Conservation (phyloP, 1,140 invertebrate species). For the Glomeris maerens region DNA sequence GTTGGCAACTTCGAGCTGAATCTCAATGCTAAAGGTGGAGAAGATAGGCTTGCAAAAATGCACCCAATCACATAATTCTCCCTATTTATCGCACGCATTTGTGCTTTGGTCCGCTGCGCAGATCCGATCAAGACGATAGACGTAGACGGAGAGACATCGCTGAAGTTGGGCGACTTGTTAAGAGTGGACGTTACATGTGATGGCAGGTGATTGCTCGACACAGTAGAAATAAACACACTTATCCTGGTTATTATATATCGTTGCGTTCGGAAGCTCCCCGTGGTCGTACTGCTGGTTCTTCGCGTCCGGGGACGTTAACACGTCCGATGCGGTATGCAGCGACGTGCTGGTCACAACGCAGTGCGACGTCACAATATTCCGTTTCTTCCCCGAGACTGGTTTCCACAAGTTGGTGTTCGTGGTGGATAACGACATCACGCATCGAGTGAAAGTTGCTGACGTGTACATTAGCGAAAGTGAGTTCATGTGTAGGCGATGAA, state of each 20-base stretch:
- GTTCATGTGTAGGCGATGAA: too few relatives aligned
- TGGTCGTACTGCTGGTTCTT: background rate
- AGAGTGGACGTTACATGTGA: background rate
- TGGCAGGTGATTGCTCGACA: background rate
- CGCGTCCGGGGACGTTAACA: background rate
- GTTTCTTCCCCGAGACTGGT: background rate
- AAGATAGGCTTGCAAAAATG: too few relatives aligned
- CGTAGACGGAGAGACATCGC: background rate
- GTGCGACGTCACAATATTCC: background rate
- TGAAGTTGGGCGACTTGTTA: background rate
- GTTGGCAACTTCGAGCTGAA: too few relatives aligned
- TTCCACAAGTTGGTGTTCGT: background rate
- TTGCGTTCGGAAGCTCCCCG: background rate
- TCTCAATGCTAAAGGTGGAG: too few relatives aligned
- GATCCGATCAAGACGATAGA: background rate
- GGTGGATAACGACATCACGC: background rate
- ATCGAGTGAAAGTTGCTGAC: background rate
- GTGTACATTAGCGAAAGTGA: background rate
- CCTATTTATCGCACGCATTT: too few relatives aligned
- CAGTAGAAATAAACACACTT: background rate
- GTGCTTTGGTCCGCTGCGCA: too few relatives aligned
- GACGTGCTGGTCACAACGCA: background rate
- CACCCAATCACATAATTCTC: too few relatives aligned
- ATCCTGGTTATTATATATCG: background rate
- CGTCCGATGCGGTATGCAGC: background rate